Evolutionary conservation across 1,140 invertebrate species (phyloP), one percentile per base, ranked within the genome.

Genomic region (Ceratina calcarata): DNA sequence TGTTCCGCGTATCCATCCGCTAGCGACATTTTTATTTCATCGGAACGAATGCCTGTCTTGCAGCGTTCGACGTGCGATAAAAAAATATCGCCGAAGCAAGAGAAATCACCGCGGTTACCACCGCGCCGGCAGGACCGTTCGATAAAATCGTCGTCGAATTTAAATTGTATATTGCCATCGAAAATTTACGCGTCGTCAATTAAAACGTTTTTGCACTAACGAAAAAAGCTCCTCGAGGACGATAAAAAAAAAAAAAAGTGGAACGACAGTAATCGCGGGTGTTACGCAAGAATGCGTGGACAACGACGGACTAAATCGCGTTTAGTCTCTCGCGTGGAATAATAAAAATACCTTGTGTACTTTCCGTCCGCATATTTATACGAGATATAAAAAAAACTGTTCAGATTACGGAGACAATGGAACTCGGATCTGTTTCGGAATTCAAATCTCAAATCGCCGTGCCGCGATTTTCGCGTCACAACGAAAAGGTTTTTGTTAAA

Each of bases 111-210:
- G 16, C 16, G 57, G 8, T n/a, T 3, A 12, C 58, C 12, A 18
- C n/a, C n/a, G n/a, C n/a, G n/a, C 12, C 12, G 37, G n/a, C 64
- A 8, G 3, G 51, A 18, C 15, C 16, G 3, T 49, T 57, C 57
- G 3, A 51, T 70, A 24, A 61, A 77, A 67, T 45, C 27, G 12
- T 45, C 32, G 55, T 13, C 37, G 3, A 49, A 27, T 49, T 49
- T 27, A 16, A 61, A 70, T 51, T 77, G 55, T 32, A 51, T 61
- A 70, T 60, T 69, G 51, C 32, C 32, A 53, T 45, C 45, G 57
- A 69, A 70, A 76, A 60, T 60, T 61, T 61, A 49, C 58, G 32
- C 64, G 3, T 8, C 55, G 32, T 60, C 66, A 51, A 69, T 77
- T 69, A 69, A 69, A 77, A 69, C n/a, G 3, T 37, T 20, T 32